A percentile compares a stretch with the other conserved stretches of the same genome.
These are phyloP conservation scores for Aphidoletes aphidimyza DNA, from an alignment of 2,888 invertebrate genomes.

Conservation along the genomic window DNA sequence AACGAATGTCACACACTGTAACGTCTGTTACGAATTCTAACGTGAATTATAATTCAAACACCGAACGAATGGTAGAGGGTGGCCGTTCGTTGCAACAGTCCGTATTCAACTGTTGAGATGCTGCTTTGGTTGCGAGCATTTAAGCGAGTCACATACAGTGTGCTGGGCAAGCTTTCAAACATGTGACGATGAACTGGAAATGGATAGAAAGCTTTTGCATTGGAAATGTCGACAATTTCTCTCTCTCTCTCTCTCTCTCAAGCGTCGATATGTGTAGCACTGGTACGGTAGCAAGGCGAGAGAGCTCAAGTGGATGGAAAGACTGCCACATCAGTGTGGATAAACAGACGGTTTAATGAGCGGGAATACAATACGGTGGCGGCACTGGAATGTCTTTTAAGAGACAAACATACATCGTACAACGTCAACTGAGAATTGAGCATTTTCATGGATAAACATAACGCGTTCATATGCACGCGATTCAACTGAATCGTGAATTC, in stretches of 20 bases:
- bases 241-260: no score
- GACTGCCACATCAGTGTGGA: no score
- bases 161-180: background rate
- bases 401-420: constrained; percentile 16
- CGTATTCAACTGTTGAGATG: constrained; percentile 51
- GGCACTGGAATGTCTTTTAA: background rate
- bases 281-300: no score
- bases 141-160: background rate
- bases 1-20: background rate
- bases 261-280: no score
- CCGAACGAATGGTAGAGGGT: no score
- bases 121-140: background rate
- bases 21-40: background rate
- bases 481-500: constrained; percentile 34
- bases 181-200: background rate
- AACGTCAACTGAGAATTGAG: background rate
- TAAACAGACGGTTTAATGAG: no score
- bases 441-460: constrained; percentile 8
- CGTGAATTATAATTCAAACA: no score
- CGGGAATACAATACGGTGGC: background rate
- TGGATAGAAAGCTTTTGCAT: constrained; percentile 29
- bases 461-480: constrained; percentile 13
- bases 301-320: background rate
- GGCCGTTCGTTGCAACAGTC: background rate
- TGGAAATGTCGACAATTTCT: background rate